These are phyloP conservation scores for Hyperoplus immaculatus DNA, from an alignment of 2,797 vertebrate genomes.

Conservation along the genomic window DNA sequence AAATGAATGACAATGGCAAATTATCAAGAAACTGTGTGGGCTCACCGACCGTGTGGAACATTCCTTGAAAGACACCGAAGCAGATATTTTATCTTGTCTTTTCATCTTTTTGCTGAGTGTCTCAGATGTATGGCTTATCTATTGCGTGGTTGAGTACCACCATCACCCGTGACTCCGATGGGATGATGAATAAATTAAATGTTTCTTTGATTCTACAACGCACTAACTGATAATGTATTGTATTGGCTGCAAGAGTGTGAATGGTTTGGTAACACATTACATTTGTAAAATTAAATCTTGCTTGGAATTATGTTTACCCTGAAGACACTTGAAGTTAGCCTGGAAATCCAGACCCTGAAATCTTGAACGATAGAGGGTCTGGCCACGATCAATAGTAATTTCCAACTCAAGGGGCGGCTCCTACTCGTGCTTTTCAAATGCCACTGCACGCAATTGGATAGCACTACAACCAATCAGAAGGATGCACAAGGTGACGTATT, in stretches of 20 bases:
- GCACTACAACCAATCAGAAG: no score
- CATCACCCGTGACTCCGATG: no score
- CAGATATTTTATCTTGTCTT: background rate
- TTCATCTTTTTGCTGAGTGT: background rate
- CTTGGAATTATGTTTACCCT: no score
- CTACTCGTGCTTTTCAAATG: no score
- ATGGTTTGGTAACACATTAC: background rate
- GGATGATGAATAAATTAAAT: background rate
- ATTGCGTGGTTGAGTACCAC: background rate
- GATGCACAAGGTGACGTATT: no score
- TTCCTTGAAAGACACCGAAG: background rate
- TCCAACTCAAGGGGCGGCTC: no score
- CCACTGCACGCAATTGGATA: no score
- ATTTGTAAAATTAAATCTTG: no score
- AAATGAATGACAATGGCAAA: conserved; percentile 27
- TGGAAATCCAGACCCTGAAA: no score
- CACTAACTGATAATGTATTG: background rate
- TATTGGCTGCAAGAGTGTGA: background rate
- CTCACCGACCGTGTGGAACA: background rate
- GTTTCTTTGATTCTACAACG: background rate
- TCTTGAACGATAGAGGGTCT: no score
- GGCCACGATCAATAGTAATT: no score
- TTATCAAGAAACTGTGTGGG: background rate
- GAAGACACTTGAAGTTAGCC: no score
- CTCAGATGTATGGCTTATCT: background rate